A percentile compares a stretch with the other conserved stretches of the same genome.
These are phyloP conservation scores for Macroramphosus scolopax DNA, from an alignment of 2,797 vertebrate genomes.

Conservation along the genomic window DNA sequence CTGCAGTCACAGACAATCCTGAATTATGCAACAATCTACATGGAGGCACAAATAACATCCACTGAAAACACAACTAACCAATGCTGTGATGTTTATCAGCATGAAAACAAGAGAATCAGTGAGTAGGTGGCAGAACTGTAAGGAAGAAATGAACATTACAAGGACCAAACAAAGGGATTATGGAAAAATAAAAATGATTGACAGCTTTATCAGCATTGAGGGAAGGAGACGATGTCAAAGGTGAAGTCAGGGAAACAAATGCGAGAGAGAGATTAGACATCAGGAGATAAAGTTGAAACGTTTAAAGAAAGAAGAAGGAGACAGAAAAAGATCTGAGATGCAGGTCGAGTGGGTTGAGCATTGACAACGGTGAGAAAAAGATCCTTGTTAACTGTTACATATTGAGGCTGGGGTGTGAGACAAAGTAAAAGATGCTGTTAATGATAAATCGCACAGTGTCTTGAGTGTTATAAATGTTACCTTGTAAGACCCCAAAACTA, in stretches of 20 bases:
- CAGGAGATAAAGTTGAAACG: constrained; percentile 7
- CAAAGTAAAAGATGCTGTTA: too few species aligned
- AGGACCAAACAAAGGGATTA: not conserved
- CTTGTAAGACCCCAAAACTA: too few species aligned
- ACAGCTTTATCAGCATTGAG: constrained; percentile 2
- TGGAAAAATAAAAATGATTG: constrained; percentile 4
- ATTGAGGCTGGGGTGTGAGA: too few species aligned
- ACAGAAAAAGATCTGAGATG: constrained; percentile 33
- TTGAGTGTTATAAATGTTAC: too few species aligned
- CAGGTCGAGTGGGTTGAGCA: constrained; percentile 1
- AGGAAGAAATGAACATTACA: constrained; percentile 3
- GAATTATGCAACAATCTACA: constrained; percentile 39
- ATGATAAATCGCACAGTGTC: too few species aligned
- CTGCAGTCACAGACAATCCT: constrained; percentile 31
- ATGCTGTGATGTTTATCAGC: not conserved
- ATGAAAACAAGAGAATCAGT: constrained; percentile 2
- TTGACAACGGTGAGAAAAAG: constrained; percentile 7
- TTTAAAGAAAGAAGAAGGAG: constrained; percentile 20
- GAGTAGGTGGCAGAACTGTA: not conserved
- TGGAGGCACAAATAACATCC: constrained; percentile 14
- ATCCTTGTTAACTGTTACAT: too few species aligned
- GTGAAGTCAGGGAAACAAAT: constrained; percentile 12
- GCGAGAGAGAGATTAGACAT: constrained; percentile 2
- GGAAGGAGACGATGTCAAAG: not conserved
- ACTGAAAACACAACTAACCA: constrained; percentile 13